These are phyloP conservation scores for Psilanteris sp. DNA, from an alignment of 1,140 invertebrate genomes.

Conservation along the genomic window DNA sequence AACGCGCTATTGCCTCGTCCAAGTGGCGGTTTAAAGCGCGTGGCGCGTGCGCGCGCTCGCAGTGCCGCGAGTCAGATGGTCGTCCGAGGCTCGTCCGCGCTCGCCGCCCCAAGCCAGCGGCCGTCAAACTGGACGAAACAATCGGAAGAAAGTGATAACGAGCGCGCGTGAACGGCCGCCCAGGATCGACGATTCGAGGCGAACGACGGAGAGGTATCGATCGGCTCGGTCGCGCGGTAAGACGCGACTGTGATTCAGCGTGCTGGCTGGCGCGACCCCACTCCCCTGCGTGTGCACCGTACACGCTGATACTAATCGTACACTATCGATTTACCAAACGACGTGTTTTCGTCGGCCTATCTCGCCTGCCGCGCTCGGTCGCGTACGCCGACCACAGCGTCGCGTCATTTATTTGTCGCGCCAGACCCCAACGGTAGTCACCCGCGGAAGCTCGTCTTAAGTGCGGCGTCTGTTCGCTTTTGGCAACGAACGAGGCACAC, in stretches of 20 bases:
- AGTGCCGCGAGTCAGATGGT: slow-evolving; percentile 56
- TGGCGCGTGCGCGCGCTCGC: slow-evolving; percentile 65
- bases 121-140: background rate
- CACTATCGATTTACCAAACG: slow-evolving; percentile 72
- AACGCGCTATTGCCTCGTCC: background rate
- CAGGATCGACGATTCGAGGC: background rate
- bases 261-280: background rate
- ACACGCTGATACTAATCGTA: slow-evolving; percentile 69
- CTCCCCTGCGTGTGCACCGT: slow-evolving; percentile 5
- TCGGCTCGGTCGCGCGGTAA: background rate
- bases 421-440: background rate
- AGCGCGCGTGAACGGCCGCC: background rate
- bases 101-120: background rate
- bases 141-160: no score
- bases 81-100: slow-evolving; percentile 1
- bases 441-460: background rate
- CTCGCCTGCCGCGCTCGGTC: slow-evolving; percentile 18
- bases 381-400: slow-evolving; percentile 25
- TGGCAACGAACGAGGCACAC: no score
- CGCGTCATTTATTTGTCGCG: slow-evolving; percentile 20
- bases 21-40: slow-evolving; percentile 41
- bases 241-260: slow-evolving; percentile 13
- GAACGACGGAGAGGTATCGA: slow-evolving; percentile 14
- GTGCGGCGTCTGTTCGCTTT: no score
- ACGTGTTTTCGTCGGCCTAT: slow-evolving; percentile 63